Base-by-base conservation (phyloP, 1,140 invertebrate genomes). In the Subanguina moxae region DNA sequence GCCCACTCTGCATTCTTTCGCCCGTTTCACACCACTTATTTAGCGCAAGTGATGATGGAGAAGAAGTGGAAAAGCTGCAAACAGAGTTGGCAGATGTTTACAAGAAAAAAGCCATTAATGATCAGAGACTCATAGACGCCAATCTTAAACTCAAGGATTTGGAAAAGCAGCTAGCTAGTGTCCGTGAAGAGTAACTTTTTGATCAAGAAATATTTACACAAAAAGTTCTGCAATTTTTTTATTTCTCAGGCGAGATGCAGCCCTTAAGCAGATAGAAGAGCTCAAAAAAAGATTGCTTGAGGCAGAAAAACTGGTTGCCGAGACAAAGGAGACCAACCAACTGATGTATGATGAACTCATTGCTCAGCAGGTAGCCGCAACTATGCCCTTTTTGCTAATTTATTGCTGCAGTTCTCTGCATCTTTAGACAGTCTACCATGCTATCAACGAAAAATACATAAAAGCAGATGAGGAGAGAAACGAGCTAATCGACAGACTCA, bases 401-500 rank as follows among this genome's bases (percentile, higher is more conserved):
- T 45, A 13, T 45, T 45, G 43, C 43, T 45, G 43, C 43, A 11
- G n/a, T 45, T 65, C 21, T 11, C 27, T 1, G 21, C 27, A 15
- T 1, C 28, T 73, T 73, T 64, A 75, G 72, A 58, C 73, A 1
- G 42, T 52, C 7, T 76, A 75, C 48, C n/a, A 67, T n/a, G 45
- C 59, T 8, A 19, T 74, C 13, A 64, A 74, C 17, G 25, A 46
- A 38, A 76, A 73, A 43, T 74, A 58, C 59, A 28, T 69, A 23
- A 21, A 38, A 17, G 52, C 68, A 9, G 73, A 74, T 38, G 43
- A 77, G 21, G 73, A 74, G 59, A 42, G 73, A 17, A 70, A 48
- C 15, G 30, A 64, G 38, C 59, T 74, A 15, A 70, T 74, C 23
- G 28, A 73, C 15, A 27, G 63, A 1, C 21, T 76, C 15, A 74